phyloP scores from a whole-genome alignment of 2,888 invertebrate genomes.

The Leptinotarsa juncta region DNA sequence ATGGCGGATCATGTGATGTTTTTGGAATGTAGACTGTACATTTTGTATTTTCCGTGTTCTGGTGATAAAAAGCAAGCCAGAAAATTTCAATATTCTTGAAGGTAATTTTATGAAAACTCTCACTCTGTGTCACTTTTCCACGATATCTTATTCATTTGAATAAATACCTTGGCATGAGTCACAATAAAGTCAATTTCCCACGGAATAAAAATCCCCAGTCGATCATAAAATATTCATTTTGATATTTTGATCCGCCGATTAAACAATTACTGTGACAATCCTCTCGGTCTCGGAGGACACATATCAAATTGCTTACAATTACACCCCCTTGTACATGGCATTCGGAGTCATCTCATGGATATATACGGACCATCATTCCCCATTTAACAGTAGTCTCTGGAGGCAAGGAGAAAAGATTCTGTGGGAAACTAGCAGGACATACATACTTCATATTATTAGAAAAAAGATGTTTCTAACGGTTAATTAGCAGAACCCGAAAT shows the following conservation, averaged over 20 bases:
- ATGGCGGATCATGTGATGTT: no score
- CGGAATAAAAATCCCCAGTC: conserved; percentile 46
- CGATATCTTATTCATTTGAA: neutral
- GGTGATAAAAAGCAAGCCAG: no score
- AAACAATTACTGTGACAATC: conserved; percentile 55
- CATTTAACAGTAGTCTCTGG: conserved; percentile 23
- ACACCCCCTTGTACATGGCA: conserved; percentile 25
- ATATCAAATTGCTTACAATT: conserved; percentile 34
- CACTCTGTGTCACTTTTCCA: neutral
- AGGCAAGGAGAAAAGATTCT: neutral
- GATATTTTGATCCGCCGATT: conserved; percentile 55
- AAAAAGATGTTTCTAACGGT: neutral
- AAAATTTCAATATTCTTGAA: no score
- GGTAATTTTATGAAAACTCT: no score
- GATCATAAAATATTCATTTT: conserved; percentile 53
- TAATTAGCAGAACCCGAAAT: neutral
- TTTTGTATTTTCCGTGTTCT: no score
- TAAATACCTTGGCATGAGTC: conserved; percentile 14
- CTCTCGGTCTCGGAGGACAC: conserved; percentile 43
- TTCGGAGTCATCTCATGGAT: conserved; percentile 10
- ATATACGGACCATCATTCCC: conserved; percentile 9
- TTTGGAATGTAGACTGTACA: no score
- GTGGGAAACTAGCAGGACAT: neutral
- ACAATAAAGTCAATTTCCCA: conserved; percentile 39
- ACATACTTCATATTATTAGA: neutral